Conservation (phyloP, 2,113 vertebrate genomes). For the Pluvialis apricaria region DNA sequence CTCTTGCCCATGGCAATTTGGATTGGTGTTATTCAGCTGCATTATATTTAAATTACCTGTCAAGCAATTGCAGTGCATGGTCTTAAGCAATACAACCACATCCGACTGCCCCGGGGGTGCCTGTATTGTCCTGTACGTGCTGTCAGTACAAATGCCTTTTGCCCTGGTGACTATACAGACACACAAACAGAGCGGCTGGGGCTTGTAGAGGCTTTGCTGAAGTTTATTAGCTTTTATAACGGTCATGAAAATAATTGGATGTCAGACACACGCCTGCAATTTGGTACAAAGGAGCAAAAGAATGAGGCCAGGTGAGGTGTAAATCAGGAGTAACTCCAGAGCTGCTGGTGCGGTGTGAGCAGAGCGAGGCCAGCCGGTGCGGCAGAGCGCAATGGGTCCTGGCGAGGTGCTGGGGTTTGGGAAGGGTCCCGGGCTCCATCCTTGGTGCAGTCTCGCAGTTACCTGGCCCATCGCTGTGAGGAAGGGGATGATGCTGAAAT, state of each 20-base stretch:
- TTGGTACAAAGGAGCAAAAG: background rate
- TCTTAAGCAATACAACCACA: background rate
- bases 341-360: background rate
- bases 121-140: background rate
- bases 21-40: background rate
- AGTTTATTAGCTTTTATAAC: slow-evolving; percentile 42
- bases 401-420: background rate
- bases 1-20: background rate
- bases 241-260: slow-evolving; percentile 25
- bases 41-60: background rate
- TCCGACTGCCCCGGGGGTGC: background rate
- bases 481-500: background rate
- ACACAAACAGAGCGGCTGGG: background rate
- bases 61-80: background rate
- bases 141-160: background rate
- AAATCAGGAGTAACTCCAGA: slow-evolving; percentile 21
- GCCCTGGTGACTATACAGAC: background rate
- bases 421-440: background rate
- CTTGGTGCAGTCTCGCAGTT: too few species aligned
- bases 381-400: rapidly evolving
- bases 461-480: background rate
- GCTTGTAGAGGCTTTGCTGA: background rate
- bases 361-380: background rate
- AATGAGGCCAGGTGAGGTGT: slow-evolving; percentile 19
- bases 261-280: rapidly evolving